These are phyloP conservation scores for Metopia argyrocephala DNA, from an alignment of 2,888 invertebrate species.

Conservation along the genomic window DNA sequence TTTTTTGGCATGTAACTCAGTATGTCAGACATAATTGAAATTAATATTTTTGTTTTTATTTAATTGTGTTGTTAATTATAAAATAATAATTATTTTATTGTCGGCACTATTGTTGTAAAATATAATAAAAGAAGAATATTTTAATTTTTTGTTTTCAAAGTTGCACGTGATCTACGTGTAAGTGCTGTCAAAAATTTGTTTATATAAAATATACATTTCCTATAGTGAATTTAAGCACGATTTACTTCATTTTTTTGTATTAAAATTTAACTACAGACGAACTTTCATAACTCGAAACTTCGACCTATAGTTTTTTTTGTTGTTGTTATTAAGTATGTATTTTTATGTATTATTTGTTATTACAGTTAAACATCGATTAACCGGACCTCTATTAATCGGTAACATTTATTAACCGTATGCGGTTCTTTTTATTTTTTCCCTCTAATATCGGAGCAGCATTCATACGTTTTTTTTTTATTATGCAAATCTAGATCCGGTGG, in stretches of 20 bases:
- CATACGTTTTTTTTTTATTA: too few relatives aligned
- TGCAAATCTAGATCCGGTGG: too few relatives aligned
- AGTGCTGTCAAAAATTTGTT: not conserved
- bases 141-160: too few relatives aligned
- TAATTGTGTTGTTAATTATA: not conserved
- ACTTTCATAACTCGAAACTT: not conserved
- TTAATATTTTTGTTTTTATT: not conserved
- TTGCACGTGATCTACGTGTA: constrained; percentile 46
- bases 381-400: too few relatives aligned
- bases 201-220: not conserved
- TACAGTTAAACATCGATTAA: too few relatives aligned
- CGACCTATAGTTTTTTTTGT: not conserved
- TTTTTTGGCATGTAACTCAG: not conserved
- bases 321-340: too few relatives aligned
- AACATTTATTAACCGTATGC: too few relatives aligned
- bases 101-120: not conserved
- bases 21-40: not conserved
- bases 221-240: constrained; percentile 18
- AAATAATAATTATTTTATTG: not conserved
- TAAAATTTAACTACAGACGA: not conserved
- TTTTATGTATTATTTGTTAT: too few relatives aligned
- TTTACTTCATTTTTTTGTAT: not conserved
- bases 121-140: too few relatives aligned
- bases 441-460: too few relatives aligned
- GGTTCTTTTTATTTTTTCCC: too few relatives aligned